A percentile compares a stretch with the other conserved stretches of the same genome.
Conservation (phyloP, 1,140 invertebrate genomes). For the Cydia splendana region DNA sequence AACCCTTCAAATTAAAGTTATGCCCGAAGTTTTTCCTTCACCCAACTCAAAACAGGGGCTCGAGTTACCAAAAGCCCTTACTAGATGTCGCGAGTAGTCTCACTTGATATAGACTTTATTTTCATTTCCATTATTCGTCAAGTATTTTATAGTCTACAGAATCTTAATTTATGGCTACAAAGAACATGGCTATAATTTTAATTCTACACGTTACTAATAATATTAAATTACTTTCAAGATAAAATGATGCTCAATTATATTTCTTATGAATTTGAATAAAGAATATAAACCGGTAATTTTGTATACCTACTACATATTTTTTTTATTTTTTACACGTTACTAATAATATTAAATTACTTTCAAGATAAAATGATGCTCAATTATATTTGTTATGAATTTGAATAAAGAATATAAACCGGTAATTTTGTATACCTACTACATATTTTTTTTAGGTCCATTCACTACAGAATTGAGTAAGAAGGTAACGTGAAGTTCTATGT, state of each 20-base stretch:
- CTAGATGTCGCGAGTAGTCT: conserved; percentile 11
- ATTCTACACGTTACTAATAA: not conserved
- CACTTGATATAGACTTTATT: not conserved
- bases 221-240: not conserved
- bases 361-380: too few species aligned
- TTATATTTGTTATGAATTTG: too few species aligned
- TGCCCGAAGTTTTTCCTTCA: conserved; percentile 3
- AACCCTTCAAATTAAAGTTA: conserved; percentile 3
- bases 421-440: too few species aligned
- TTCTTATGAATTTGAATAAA: too few species aligned
- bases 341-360: not conserved
- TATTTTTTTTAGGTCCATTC: not conserved
- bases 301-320: too few species aligned
- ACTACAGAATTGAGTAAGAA: not conserved
- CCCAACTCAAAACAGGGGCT: not conserved
- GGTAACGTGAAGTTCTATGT: not conserved
- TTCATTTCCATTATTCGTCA: conserved; percentile 17
- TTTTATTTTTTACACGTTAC: not conserved
- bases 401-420: too few species aligned
- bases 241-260: too few species aligned
- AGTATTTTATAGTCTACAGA: conserved; percentile 13
- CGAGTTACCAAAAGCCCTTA: not conserved
- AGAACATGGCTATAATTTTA: conserved; percentile 32
- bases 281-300: too few species aligned
- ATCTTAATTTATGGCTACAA: conserved; percentile 29